Base-by-base conservation (phyloP, 2,797 vertebrate species). In the Lepus oiostolus region DNA sequence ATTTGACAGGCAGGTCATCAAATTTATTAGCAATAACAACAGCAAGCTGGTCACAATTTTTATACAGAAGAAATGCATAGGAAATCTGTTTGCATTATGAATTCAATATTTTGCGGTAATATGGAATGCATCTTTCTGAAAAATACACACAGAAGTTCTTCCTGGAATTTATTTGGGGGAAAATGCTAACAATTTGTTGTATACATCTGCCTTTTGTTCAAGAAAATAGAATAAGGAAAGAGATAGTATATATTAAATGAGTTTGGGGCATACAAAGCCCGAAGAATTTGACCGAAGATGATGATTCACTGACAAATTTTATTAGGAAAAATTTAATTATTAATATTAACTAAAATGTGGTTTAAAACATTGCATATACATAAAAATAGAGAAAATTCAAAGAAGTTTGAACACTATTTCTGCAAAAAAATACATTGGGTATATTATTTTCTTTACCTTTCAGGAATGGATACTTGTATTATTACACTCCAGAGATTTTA, bases 21-120 rank as follows among this genome's bases (percentile, higher is more conserved):
- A 42, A 87, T 90, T 79, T 74, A 76, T 63, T 70, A 81, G 35
- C 26, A 93, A 62, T 87, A 65, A 86, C 5, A 92, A 8, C 26
- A 94, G 32, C 60, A 92, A 90, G 19, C 5, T 75, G 16, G 42
- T 2, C 35, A 74, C 2, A 79, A 52, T 30, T 52, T 93, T 94
- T 89, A 28, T 4, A 80, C 10, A 63, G 52, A 70, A 50, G 13
- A 65, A 86, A n/a, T 92, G 0, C 8, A 52, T 50, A 54, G 14
- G 9, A 93, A 90, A 63, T 70, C 32, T 63, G 6, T 24, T 68
- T 90, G 32, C 13, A n/a, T 70, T 80, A 68, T 81, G 22, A 88
- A 63, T 62, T 79, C n/a, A 47, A 47, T 38, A 38, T 95, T 82
- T 83, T 86, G 50, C 22, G 72, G 52, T 67, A 42, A 79, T 63